phyloP scores from a whole-genome alignment of 1,140 invertebrate species.

The Globodera rostochiensis region DNA sequence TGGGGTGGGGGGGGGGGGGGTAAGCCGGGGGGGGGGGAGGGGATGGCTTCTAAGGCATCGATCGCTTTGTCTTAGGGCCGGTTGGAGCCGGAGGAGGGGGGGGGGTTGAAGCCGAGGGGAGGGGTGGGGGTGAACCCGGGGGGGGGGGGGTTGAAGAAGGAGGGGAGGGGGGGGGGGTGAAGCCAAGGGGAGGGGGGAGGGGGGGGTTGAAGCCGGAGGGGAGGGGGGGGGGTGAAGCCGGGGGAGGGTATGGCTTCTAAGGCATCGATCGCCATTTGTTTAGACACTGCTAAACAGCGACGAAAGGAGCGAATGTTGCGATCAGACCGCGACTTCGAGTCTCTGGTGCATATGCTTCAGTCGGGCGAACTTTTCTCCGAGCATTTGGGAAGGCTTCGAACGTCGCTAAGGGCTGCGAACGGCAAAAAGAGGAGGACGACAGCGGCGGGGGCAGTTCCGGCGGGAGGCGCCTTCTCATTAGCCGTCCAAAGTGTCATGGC shows the following conservation, averaged over 20 bases:
- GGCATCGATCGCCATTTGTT: slow-evolving; percentile 23
- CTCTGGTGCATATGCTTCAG: slow-evolving; percentile 88
- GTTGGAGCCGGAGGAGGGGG: too few relatives aligned
- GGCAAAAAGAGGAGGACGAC: background rate
- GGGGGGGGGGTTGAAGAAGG: background rate
- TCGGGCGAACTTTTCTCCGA: slow-evolving; percentile 96
- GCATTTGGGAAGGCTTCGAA: slow-evolving; percentile 74
- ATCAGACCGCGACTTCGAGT: slow-evolving; percentile 82
- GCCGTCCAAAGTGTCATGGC: background rate
- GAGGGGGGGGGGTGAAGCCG: too few relatives aligned
- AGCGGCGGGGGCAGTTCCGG: background rate
- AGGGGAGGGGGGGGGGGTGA: slow-evolving; percentile 57
- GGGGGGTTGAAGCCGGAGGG: background rate
- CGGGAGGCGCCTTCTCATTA: background rate
- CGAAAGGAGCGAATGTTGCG: background rate
- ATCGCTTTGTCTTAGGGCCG: too few relatives aligned
- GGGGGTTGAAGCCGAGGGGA: too few relatives aligned
- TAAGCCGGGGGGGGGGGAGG: too few relatives aligned
- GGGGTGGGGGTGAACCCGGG: too few relatives aligned
- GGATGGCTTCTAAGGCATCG: too few relatives aligned
- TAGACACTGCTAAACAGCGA: slow-evolving; percentile 47
- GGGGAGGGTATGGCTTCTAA: too few relatives aligned
- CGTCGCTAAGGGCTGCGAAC: slow-evolving; percentile 25
- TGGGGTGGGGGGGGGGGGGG: too few relatives aligned
- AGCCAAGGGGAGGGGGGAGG: too few relatives aligned